A percentile compares a stretch with the other conserved stretches of the same genome.
Evolutionary conservation across 2,797 vertebrate genomes (phyloP).

Genomic region (Erethizon dorsatum): DNA sequence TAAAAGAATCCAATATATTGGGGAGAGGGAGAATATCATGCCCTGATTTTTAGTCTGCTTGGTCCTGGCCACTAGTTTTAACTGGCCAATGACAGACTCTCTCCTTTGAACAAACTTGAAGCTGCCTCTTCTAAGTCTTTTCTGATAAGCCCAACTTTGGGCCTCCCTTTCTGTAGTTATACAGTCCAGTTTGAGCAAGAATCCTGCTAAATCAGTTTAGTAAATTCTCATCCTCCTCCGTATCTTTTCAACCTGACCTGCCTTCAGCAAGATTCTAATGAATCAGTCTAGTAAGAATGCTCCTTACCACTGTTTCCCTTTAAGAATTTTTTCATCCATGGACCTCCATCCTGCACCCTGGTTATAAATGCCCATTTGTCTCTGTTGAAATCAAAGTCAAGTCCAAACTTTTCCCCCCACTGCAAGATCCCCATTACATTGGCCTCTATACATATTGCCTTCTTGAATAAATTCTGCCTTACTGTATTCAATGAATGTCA

Average conservation of each 20-base stretch:
- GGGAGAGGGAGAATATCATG: background rate
- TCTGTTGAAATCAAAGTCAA: background rate
- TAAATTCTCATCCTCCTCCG: background rate
- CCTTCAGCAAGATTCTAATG: background rate
- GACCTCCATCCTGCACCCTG: background rate
- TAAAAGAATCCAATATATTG: background rate
- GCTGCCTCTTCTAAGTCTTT: background rate
- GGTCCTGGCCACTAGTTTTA: slow-evolving; percentile 82
- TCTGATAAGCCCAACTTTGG: background rate
- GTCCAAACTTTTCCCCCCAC: background rate
- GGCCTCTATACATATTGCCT: too few species aligned
- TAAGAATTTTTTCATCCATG: background rate
- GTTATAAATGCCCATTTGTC: background rate
- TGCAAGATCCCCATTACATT: background rate
- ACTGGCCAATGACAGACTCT: slow-evolving; percentile 72
- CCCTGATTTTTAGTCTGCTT: background rate
- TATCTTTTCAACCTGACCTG: too few species aligned
- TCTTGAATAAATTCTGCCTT: background rate
- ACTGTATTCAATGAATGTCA: background rate
- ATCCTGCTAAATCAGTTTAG: background rate
- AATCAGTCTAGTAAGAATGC: background rate
- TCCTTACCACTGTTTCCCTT: background rate
- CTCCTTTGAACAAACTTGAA: background rate
- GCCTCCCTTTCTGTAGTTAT: background rate
- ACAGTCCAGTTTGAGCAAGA: background rate